Evolutionary conservation across 1,140 invertebrate genomes (phyloP), one percentile per base, ranked within the genome.

Genomic region (Drosophila jambulina): DNA sequence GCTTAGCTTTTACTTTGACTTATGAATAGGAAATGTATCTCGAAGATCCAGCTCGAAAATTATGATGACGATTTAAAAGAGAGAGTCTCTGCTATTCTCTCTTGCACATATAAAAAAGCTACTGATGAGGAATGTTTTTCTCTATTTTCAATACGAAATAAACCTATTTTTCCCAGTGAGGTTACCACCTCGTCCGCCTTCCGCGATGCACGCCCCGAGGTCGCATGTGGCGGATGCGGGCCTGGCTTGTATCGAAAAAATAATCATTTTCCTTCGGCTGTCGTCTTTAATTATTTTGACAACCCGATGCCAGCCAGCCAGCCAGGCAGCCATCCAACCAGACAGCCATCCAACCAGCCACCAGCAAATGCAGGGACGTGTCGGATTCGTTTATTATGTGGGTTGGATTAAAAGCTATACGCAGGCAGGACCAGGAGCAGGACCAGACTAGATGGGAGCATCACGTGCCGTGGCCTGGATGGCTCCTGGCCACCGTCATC

Each of bases 351-450:
- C 29, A 23, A 9, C 32, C 51, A 46, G 45, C 45, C 23, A 67
- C n/a, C 53, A 78, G 74, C 64, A 70, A 78, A 46, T 78, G 75
- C 74, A 78, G 48, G 38, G 54, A 78, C 74, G 75, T 78, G 75
- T 78, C 64, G 54, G 64, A 78, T 78, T 78, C 63, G 75, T 78
- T 78, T 78, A 78, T 78, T 78, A 78, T 78, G 75, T 78, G 75
- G 75, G 75, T 78, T 78, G 74, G 75, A 78, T 78, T 78, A 78
- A 78, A 40, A 70, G 75, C 75, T 76, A 45, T 40, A 48, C 43
- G 67, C 63, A 69, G 34, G 17, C 38, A 40, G 43, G 1, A 5
- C 34, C 34, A 2, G 38, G 1, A 19, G 6, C 43, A 34, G 40
- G 23, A 46, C 32, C 56, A 51, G 59, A 75, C 71, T 75, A 75